These are phyloP conservation scores for Tridacna gigas DNA, from an alignment of 2,888 invertebrate genomes.

Conservation along the genomic window DNA sequence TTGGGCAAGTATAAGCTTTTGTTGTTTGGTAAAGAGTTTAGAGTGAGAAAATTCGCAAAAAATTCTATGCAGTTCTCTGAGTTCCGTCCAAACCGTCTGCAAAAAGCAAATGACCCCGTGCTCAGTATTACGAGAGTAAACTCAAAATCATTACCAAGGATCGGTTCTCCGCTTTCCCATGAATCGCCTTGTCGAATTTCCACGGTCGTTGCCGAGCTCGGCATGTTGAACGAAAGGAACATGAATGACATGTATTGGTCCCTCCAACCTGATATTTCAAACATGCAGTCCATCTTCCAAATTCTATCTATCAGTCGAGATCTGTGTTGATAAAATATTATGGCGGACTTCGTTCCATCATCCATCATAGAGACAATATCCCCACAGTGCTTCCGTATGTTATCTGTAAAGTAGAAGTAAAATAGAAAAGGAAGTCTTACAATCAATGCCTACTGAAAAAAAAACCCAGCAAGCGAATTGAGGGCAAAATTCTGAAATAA, in stretches of 20 bases:
- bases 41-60: no score
- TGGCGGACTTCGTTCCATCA: background rate
- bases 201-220: background rate
- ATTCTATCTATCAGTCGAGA: background rate
- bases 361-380: conserved; percentile 8
- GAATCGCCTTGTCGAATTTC: conserved; percentile 1
- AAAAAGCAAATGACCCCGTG: no score
- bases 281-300: conserved; percentile 4
- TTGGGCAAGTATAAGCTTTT: no score
- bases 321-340: conserved; percentile 2
- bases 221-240: conserved; percentile 1
- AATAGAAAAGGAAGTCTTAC: no score
- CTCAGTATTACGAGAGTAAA: background rate
- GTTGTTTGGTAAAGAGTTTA: no score
- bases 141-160: background rate
- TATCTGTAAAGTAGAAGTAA: background rate
- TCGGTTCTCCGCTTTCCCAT: background rate
- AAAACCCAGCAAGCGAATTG: no score
- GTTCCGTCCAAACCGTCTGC: no score
- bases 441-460: no score
- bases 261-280: conserved; percentile 13
- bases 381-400: conserved; percentile 3
- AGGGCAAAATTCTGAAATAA: no score
- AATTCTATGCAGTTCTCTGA: no score
- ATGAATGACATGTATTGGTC: background rate